Conservation (phyloP, 2,113 vertebrate genomes). For the Catharus minimus region DNA sequence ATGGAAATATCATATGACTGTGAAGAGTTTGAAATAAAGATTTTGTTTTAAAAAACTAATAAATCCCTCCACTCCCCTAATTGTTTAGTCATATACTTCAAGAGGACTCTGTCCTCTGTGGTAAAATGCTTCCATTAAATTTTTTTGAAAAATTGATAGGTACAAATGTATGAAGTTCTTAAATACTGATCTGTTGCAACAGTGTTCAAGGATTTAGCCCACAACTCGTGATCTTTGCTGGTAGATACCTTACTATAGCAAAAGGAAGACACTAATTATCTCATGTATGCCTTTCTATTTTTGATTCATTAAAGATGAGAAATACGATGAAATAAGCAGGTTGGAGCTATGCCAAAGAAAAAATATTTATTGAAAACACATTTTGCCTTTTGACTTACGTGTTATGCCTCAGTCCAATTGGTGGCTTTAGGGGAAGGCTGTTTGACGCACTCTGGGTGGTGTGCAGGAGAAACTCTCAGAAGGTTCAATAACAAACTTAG, state of each 20-base stretch:
- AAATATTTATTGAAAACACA: background rate
- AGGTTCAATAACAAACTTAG: background rate
- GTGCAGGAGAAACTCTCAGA: background rate
- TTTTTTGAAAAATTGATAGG: background rate
- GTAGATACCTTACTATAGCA: background rate
- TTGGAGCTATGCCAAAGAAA: background rate
- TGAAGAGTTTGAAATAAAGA: background rate
- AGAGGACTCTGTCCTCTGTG: fast-evolving
- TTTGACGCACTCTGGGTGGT: background rate
- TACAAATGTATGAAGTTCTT: background rate
- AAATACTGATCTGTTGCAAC: background rate
- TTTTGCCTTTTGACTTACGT: fast-evolving
- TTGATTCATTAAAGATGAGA: background rate
- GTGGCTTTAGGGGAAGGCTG: background rate
- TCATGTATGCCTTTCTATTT: background rate
- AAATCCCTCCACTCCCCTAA: fast-evolving
- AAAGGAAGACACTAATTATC: background rate
- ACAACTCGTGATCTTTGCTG: background rate
- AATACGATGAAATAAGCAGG: background rate
- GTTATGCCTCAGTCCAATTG: background rate
- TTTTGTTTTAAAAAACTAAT: background rate
- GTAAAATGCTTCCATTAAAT: background rate
- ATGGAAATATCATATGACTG: background rate
- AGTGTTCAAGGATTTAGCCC: background rate
- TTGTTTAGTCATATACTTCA: background rate